Conservation (phyloP, 2,113 vertebrate species). For the Platysternon megacephalum region DNA sequence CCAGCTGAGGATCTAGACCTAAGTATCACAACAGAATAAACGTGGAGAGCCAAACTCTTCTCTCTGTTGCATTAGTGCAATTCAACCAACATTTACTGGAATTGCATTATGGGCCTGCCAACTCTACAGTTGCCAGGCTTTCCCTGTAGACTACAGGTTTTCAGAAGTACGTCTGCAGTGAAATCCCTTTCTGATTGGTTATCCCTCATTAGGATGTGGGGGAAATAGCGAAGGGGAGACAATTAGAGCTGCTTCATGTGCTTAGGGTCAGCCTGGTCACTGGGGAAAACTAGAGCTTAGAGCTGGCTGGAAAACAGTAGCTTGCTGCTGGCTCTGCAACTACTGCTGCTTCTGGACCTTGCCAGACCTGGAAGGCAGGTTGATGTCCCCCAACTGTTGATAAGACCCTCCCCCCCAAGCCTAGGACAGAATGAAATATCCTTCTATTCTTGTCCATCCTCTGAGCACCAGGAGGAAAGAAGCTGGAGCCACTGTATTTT, state of each 20-base stretch:
- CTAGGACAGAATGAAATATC: background rate
- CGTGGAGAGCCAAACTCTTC: background rate
- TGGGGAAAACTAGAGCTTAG: too few relatives aligned
- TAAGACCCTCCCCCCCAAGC: background rate
- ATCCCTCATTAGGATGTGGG: background rate
- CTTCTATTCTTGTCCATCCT: too few relatives aligned
- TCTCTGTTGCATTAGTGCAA: accelerated
- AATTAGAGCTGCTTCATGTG: background rate
- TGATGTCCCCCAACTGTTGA: background rate
- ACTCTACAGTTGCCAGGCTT: background rate
- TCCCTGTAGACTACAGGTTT: background rate
- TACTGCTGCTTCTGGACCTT: background rate
- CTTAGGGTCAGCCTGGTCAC: background rate
- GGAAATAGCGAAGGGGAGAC: background rate
- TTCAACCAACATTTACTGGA: background rate
- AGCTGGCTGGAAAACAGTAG: background rate
- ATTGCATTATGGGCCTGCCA: accelerated
- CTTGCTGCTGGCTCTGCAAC: background rate
- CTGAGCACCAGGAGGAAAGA: background rate
- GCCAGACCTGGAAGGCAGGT: background rate
- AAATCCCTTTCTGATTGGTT: background rate
- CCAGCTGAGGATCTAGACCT: background rate
- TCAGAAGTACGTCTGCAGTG: background rate
- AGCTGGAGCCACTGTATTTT: background rate
- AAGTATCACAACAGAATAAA: background rate